Evolutionary conservation across 1,140 invertebrate species (phyloP).

Genomic region (Polypedilum vanderplanki): DNA sequence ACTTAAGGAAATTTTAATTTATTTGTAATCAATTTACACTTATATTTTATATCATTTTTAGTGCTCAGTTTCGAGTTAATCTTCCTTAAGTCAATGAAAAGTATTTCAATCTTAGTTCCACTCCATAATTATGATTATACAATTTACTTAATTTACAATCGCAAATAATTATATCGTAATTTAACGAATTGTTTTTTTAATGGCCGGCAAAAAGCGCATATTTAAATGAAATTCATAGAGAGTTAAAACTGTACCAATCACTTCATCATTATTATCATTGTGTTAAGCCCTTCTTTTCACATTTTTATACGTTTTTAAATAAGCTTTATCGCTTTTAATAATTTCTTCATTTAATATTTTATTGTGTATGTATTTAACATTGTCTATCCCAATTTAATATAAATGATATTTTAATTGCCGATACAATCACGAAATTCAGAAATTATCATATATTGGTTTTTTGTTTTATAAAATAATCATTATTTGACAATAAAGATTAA

Average conservation of each 20-base stretch:
- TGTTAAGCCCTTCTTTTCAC: too few relatives aligned
- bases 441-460: too few relatives aligned
- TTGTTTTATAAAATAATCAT: too few relatives aligned
- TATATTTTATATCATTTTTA: not conserved
- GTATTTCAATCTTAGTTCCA: not conserved
- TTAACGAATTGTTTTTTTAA: not conserved
- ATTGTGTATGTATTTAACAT: too few relatives aligned
- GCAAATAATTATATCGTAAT: not conserved
- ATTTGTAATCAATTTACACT: not conserved
- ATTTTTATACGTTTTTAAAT: too few relatives aligned
- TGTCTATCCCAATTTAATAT: too few relatives aligned
- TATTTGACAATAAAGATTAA: too few relatives aligned
- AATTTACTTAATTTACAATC: not conserved
- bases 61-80: not conserved
- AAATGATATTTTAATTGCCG: too few relatives aligned
- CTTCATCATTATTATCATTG: not conserved
- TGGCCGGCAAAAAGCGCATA: not conserved
- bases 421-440: too few relatives aligned
- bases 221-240: not conserved
- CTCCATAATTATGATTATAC: not conserved
- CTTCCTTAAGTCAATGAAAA: slow-evolving; percentile 3
- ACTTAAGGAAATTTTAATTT: slow-evolving; percentile 14
- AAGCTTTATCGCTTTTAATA: too few relatives aligned
- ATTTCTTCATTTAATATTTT: too few relatives aligned
- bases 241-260: not conserved